phyloP scores from a whole-genome alignment of 1,140 invertebrate species.

The Cylas formicarius region DNA sequence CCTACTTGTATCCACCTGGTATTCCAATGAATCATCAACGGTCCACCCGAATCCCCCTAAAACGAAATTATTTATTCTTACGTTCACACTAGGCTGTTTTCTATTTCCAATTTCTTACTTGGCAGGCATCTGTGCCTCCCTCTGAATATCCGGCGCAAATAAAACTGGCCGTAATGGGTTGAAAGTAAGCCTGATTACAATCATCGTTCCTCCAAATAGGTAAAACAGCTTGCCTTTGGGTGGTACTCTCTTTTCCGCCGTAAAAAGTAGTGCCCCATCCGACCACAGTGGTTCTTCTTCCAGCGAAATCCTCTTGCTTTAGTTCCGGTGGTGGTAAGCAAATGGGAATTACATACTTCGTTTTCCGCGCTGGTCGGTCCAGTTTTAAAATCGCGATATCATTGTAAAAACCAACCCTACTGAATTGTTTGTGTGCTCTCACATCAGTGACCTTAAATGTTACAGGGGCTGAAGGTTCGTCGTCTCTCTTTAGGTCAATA shows the following conservation, averaged over 20 bases:
- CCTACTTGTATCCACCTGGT: conserved; percentile 79
- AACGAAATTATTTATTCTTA: conserved; percentile 23
- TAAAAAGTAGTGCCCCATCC: conserved; percentile 89
- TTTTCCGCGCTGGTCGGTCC: conserved; percentile 62
- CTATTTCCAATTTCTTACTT: conserved; percentile 48
- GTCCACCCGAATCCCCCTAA: conserved; percentile 71
- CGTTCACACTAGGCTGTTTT: conserved; percentile 1
- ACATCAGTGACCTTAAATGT: conserved; percentile 71
- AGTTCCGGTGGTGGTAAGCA: conserved; percentile 65
- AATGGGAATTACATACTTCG: conserved; percentile 80
- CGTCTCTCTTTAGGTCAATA: conserved; percentile 73
- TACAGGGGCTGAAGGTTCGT: conserved; percentile 71
- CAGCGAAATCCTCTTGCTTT: conserved; percentile 55
- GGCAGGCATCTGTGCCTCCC: conserved; percentile 87
- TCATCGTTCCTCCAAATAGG: conserved; percentile 89
- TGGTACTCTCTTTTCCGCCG: conserved; percentile 75
- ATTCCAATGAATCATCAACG: conserved; percentile 70
- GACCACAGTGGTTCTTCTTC: conserved; percentile 72
- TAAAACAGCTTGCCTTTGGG: conserved; percentile 72
- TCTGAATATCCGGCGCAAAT: conserved; percentile 84
- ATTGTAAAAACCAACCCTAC: conserved; percentile 81
- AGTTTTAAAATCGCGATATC: conserved; percentile 81
- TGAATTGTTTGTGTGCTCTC: conserved; percentile 72
- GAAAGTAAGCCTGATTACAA: conserved; percentile 83
- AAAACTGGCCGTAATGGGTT: conserved; percentile 85